These are phyloP conservation scores for Nematostella vectensis DNA, from an alignment of 92 coral and sea anemone genomes.

Conservation along the genomic window DNA sequence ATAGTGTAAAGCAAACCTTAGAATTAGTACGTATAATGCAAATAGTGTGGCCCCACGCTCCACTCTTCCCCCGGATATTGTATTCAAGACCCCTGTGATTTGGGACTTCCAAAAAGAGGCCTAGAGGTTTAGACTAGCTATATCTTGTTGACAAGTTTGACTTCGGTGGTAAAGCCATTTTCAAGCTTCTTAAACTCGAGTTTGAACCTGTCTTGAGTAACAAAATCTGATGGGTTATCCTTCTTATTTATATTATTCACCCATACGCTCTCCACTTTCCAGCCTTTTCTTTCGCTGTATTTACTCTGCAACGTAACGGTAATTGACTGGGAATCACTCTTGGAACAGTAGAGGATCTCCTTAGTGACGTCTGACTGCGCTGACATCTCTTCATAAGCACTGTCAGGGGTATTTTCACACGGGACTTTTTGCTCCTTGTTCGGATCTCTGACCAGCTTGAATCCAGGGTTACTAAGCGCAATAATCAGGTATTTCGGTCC, in stretches of 20 bases:
- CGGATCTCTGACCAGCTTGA: background rate
- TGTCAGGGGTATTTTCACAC: background rate
- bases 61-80: no score
- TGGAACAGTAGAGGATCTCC: background rate
- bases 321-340: background rate
- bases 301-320: background rate
- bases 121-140: no score
- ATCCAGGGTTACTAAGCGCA: slow-evolving; percentile 15
- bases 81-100: no score
- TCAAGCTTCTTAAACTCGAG: background rate
- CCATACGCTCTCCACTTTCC: background rate
- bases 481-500: background rate
- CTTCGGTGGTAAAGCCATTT: background rate
- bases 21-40: no score
- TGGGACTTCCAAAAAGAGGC: no score
- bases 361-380: background rate
- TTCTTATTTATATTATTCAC: background rate
- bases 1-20: no score
- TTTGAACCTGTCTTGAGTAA: no score
- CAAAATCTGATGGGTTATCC: no score
- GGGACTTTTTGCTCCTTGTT: background rate
- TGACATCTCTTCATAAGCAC: background rate
- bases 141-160: no score
- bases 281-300: background rate
- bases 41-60: no score